Evolutionary conservation across 2,113 vertebrate species (phyloP).

Genomic region (Hyperopisus bebe): DNA sequence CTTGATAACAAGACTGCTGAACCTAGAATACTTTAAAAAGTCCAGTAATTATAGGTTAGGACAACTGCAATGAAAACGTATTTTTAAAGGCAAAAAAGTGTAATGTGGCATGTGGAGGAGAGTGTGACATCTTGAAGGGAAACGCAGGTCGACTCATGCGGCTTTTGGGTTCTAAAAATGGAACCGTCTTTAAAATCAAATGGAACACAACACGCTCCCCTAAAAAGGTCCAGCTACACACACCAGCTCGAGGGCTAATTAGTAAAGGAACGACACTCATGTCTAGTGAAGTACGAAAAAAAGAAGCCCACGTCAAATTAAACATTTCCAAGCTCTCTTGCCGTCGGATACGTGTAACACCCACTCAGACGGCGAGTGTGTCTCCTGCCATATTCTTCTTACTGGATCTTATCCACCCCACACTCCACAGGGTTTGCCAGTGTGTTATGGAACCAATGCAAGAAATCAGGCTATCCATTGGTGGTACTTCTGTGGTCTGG

Average conservation of each 20-base stretch:
- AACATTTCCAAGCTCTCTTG: neutral
- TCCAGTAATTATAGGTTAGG: neutral
- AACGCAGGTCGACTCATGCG: neutral
- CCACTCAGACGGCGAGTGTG: neutral
- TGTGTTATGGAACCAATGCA: neutral
- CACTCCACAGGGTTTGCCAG: neutral
- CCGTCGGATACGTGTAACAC: neutral
- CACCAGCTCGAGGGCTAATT: constrained; percentile 7
- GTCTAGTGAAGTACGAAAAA: constrained; percentile 13
- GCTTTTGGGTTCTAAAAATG: constrained; percentile 5
- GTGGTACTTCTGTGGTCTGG: neutral
- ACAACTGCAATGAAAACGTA: neutral
- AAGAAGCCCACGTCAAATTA: neutral
- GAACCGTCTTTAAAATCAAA: neutral
- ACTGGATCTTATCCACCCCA: neutral
- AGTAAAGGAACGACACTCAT: neutral
- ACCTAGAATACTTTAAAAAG: neutral
- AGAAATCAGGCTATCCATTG: neutral
- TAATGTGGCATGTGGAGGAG: neutral
- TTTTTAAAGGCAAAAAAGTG: neutral
- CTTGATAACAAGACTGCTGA: neutral
- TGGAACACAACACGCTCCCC: neutral
- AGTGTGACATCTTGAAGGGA: neutral
- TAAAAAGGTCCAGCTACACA: neutral
- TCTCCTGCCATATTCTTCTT: neutral